phyloP scores from a whole-genome alignment of 2,888 invertebrate genomes.

The Formica aserva region DNA sequence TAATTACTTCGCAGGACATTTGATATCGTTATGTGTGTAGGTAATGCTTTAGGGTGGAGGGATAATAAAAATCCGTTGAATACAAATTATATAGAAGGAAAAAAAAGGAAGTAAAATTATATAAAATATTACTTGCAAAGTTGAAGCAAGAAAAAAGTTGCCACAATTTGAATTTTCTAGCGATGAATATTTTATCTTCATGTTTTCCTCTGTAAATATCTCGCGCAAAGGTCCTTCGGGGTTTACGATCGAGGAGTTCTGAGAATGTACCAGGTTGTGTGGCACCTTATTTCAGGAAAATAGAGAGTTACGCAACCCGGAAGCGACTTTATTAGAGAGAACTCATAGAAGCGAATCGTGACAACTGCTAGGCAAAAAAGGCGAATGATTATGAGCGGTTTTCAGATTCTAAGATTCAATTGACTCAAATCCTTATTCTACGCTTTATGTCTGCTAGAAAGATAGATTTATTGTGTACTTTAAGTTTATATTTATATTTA shows the following conservation, averaged over 20 bases:
- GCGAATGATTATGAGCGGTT: neutral
- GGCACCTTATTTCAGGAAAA: conserved; percentile 37
- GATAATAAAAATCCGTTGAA: neutral
- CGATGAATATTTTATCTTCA: conserved; percentile 37
- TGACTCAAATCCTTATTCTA: neutral
- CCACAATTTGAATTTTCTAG: conserved; percentile 3
- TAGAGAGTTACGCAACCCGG: neutral
- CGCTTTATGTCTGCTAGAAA: neutral
- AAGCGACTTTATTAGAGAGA: conserved; percentile 28
- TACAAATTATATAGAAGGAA: neutral
- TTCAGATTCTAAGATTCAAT: neutral
- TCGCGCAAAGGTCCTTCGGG: neutral
- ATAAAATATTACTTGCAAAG: conserved; percentile 31
- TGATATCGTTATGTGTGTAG: neutral
- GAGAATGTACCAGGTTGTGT: conserved; percentile 25
- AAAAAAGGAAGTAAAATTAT: neutral
- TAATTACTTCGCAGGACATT: neutral
- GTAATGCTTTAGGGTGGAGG: too few species aligned
- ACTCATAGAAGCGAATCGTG: neutral
- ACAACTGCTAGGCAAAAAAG: neutral
- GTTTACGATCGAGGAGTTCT: conserved; percentile 24
- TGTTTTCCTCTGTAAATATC: neutral
- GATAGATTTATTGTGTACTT: neutral
- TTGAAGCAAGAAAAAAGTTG: neutral
- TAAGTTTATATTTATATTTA: neutral